Base-by-base conservation (phyloP, 2,113 vertebrate species). In the Notothenia rossii region DNA sequence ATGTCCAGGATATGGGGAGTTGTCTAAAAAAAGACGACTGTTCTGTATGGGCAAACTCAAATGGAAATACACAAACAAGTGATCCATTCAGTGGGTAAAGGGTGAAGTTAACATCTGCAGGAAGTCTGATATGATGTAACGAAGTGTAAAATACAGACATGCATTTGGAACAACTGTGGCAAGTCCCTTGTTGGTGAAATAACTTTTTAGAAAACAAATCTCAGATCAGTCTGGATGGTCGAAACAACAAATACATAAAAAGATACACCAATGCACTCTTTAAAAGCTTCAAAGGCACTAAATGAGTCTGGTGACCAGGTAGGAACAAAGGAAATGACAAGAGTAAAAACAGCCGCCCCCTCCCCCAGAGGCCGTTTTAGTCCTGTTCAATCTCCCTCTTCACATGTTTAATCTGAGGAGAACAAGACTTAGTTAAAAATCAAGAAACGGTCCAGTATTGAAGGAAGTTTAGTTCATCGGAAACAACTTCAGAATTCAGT, bases 1-100 rank as follows among this genome's bases (percentile, higher is more conserved):
- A n/a, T 73, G 64, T 81, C 49, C 89, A 89, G 91, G 89, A 94
- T 88, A 72, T 73, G 82, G 22, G 43, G 79, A 80, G 72, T 85
- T 6, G 22, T 70, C 84, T 86, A 61, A 87, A 88, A 80, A 89
- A 77, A 58, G 40, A 67, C 7, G 9, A 45, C 29, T 17, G 43
- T 4, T 55, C n/a, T 46, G 53, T n/a, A 1, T n/a, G 25, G 48
- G 68, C 10, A 60, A 72, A 53, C 17, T 60, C 14, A 13, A 4
- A 65, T 36, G 58, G 70, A 82, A 80, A 86, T 67, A 46, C 50
- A 69, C 67, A 88, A 81, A 68, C 43, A 55, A 70, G 53, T 17
- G 14, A 56, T 54, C 18, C 29, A 29, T 55, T 80, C 63, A 62
- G 65, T 36, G 40, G 51, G 77, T 69, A 40, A 40, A 40, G 36